phyloP scores from a whole-genome alignment of 2,797 vertebrate genomes.

The Cynodonichthys magdalenae region DNA sequence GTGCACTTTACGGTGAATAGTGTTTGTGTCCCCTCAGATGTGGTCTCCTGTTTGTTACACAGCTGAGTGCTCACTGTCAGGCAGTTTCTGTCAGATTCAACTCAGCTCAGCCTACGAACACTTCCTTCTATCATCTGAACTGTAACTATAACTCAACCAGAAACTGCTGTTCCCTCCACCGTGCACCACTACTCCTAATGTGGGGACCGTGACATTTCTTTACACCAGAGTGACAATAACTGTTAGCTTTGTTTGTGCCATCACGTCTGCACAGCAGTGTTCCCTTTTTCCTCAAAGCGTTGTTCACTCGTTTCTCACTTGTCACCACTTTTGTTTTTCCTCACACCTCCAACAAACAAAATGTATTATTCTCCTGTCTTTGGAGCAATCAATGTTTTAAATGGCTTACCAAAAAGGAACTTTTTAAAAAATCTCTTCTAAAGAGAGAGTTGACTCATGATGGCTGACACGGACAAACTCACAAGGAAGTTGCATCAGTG shows the following conservation, averaged over 20 bases:
- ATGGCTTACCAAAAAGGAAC: conserved; percentile 1
- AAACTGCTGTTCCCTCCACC: conserved; percentile 37
- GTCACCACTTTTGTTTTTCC: conserved; percentile 18
- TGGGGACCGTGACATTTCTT: conserved; percentile 43
- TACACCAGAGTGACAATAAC: conserved; percentile 21
- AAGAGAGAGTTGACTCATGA: conserved; percentile 62
- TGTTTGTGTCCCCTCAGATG: conserved; percentile 17
- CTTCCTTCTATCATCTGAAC: conserved; percentile 78
- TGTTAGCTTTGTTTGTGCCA: conserved; percentile 26
- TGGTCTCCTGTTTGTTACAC: conserved; percentile 45
- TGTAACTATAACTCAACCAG: conserved; percentile 42
- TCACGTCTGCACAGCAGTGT: conserved; percentile 34
- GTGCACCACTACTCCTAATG: not conserved
- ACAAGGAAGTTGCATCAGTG: conserved; percentile 82
- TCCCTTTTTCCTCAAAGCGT: conserved; percentile 58
- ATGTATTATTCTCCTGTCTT: too few species aligned
- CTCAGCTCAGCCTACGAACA: conserved; percentile 63
- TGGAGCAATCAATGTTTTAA: not conserved
- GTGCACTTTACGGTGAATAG: not conserved
- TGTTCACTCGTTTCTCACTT: conserved; percentile 61
- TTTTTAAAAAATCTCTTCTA: conserved; percentile 12
- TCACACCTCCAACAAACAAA: conserved; percentile 37
- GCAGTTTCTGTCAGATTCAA: conserved; percentile 42
- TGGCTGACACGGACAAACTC: conserved; percentile 67
- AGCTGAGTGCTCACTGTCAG: conserved; percentile 22